Evolutionary conservation across 2,113 vertebrate genomes (phyloP), one percentile per base, ranked within the genome.

Genomic region (Channa argus): DNA sequence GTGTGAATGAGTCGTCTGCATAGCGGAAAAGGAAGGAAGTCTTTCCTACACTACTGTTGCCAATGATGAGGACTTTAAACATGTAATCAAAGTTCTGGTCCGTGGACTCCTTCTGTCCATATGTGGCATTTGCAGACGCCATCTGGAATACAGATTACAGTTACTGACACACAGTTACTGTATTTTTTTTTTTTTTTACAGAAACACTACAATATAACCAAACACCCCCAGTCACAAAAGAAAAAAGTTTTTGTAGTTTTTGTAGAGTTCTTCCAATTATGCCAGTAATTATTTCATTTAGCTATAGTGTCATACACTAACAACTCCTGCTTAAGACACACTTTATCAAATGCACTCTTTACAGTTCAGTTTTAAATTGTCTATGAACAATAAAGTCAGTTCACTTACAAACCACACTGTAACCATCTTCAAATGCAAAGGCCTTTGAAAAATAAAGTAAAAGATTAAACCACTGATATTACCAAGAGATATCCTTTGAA

Each of bases 1-100:
- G 95, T 0, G 96, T 97, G 91, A 97, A 97, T 3, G 96, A 96
- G 86, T 97, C 96, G 0, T 97, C 96, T 0, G 96, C 95, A 0
- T 97, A 97, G 49, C 96, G 96, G 89, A 97, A 97, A n/a, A 97
- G 93, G 86, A 97, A 97, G n/a, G 96, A 97, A 0, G 96, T 97
- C 89, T 97, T 97, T 54, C 96, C 96, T 61, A 97, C 96, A 0
- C 96, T 96, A 93, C 95, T 97, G 90, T 97, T 96, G 4, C 96
- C 96, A 0, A 97, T 97, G 65, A 97, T 95, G 11, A 97, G 92
- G 60, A 97, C 93, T 86, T 97, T 97, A 82, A 97, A 97, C 96
- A 97, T 97, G 86, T 96, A 97, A 86, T 97, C 96, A 47, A 97
- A 97, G 86, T 96, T 97, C 92, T 97, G 96, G 89, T 97, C 96